Base-by-base conservation (phyloP, 2,888 invertebrate genomes). In the Dasysyrphus tricinctus region DNA sequence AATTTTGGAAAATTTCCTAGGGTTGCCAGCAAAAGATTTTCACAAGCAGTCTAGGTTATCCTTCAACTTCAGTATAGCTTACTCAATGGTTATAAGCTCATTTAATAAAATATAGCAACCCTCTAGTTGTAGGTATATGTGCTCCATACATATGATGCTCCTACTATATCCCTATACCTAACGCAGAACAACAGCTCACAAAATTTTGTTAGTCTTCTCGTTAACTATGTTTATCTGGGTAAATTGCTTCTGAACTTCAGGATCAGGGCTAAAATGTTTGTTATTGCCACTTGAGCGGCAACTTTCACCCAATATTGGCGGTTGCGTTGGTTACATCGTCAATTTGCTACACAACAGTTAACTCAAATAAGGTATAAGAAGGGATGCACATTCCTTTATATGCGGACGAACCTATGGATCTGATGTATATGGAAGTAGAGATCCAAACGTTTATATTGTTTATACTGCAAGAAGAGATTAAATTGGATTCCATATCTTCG, bases 251-350 rank as follows among this genome's bases (percentile, higher is more conserved):
- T 78, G 51, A 59, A 51, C 74, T 70, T 47, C 74, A 67, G 78
- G 14, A 70, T 63, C 47, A 67, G 12, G 75, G 54, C 51, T 81
- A 82, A 79, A 86, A 82, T 86, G 86, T 86, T 79, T 81, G 82
- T 82, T 86, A 86, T 86, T 86, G 86, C 78, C 86, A 86, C 82
- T 86, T 86, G 86, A 86, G 67, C 67, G 54, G 82, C 67, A 86
- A 72, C 78, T 78, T 85, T 77, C 74, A 78, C 75, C 74, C 81
- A 78, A 81, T 82, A 82, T 82, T 86, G 82, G 82, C 75, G 82
- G 86, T 86, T 86, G 86, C 75, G 56, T 75, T 82, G 82, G 86
- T 75, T 81, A 82, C 78, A 72, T 72, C 86, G 82, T 65, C 86
- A 82, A 75, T 81, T 86, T 81, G 81, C 49, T 80, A 39, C 80